These are phyloP conservation scores for Pissodes strobi DNA, from an alignment of 1,140 invertebrate species.

Conservation along the genomic window DNA sequence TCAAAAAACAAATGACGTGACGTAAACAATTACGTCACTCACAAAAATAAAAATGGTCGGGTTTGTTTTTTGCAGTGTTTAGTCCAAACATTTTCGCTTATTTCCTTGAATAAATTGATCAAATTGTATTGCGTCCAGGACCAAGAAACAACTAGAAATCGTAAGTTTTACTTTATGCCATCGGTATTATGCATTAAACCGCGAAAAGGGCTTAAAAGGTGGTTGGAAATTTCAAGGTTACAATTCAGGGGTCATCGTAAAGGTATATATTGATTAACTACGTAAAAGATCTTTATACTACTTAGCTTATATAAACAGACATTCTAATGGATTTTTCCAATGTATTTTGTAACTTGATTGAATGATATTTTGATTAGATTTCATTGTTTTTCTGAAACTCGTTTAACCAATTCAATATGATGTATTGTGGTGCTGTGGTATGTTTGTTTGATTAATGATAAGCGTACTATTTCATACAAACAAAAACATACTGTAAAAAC, in stretches of 20 bases:
- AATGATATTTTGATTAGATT: no score
- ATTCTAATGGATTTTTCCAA: no score
- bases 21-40: slow-evolving; percentile 38
- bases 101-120: neutral
- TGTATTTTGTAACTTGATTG: no score
- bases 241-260: slow-evolving; percentile 30
- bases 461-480: no score
- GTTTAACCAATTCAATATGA: no score
- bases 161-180: slow-evolving; percentile 7
- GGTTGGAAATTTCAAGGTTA: slow-evolving; percentile 32
- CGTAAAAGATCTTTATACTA: slow-evolving; percentile 28
- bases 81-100: neutral
- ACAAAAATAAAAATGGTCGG: slow-evolving; percentile 38
- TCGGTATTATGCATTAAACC: neutral
- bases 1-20: slow-evolving; percentile 36
- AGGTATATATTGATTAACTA: slow-evolving; percentile 36
- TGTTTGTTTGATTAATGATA: no score
- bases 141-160: neutral
- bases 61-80: slow-evolving; percentile 27
- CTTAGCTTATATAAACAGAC: no score
- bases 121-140: neutral
- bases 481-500: no score
- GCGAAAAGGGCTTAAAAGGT: neutral
- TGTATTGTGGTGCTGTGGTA: no score
- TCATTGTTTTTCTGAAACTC: no score